phyloP scores from a whole-genome alignment of 2,888 invertebrate genomes.

The Philereme vetulata region DNA sequence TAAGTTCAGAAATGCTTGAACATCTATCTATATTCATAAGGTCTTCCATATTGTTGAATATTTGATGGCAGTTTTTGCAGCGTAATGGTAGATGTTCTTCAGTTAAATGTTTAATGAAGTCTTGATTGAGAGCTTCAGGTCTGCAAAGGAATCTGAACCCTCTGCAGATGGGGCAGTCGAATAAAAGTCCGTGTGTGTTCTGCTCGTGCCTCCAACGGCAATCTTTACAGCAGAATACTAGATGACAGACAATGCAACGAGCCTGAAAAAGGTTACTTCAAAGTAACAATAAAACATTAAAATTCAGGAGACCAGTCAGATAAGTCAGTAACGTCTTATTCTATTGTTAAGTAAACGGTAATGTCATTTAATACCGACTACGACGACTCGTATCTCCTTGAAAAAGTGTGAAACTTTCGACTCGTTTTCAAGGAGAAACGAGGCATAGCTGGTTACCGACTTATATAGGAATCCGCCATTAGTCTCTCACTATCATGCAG shows the following conservation, averaged over 20 bases:
- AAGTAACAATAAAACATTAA: no score
- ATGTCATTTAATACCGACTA: no score
- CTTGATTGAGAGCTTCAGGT: conserved; percentile 56
- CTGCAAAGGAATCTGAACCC: conserved; percentile 63
- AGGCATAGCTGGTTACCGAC: no score
- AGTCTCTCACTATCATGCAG: no score
- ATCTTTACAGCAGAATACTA: conserved; percentile 70
- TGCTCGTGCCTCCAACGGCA: conserved; percentile 75
- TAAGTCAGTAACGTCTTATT: no score
- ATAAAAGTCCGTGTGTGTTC: conserved; percentile 61
- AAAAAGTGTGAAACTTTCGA: no score
- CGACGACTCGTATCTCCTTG: no score
- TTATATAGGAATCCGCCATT: no score
- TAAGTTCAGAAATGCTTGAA: conserved; percentile 67
- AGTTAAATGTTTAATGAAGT: conserved; percentile 63
- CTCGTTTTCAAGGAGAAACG: no score
- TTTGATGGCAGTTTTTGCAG: conserved; percentile 69
- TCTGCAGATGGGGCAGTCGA: conserved; percentile 74
- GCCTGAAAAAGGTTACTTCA: conserved; percentile 49
- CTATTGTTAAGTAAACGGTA: no score
- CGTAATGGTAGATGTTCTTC: conserved; percentile 67
- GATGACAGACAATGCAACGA: conserved; percentile 72
- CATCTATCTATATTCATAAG: conserved; percentile 64
- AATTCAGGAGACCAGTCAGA: no score
- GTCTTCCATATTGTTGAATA: conserved; percentile 69